phyloP scores from a whole-genome alignment of 1,140 invertebrate genomes.

The Anastrepha ludens region DNA sequence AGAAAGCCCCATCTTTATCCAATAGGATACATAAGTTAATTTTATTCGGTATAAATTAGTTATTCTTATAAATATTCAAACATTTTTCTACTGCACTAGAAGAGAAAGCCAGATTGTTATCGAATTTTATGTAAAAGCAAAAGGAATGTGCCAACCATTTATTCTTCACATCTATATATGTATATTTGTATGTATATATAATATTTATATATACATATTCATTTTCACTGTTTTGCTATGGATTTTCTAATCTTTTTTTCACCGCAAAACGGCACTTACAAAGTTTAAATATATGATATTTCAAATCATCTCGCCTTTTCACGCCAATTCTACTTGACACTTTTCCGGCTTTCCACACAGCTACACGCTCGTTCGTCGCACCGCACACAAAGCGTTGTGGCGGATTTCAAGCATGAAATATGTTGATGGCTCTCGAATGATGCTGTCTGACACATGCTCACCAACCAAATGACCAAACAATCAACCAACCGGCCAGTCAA shows the following conservation, averaged over 20 bases:
- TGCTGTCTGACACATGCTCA: conserved; percentile 50
- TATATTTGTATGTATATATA: background rate
- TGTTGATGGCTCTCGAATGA: conserved; percentile 44
- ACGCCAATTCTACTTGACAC: conserved; percentile 44
- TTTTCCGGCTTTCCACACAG: conserved; percentile 29
- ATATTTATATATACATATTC: background rate
- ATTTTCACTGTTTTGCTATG: background rate
- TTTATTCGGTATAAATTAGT: no score
- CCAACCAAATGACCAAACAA: conserved; percentile 24
- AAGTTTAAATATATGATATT: conserved; percentile 14
- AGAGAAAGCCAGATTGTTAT: no score
- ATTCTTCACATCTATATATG: background rate
- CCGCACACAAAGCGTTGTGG: background rate
- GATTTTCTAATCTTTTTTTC: background rate
- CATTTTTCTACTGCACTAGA: no score
- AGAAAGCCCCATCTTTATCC: no score
- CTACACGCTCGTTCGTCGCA: background rate
- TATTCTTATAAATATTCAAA: no score
- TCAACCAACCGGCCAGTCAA: background rate
- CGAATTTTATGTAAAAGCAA: no score
- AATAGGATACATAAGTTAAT: no score
- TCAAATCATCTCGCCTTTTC: conserved; percentile 28
- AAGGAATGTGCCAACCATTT: no score
- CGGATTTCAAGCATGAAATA: conserved; percentile 36
- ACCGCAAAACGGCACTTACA: background rate